phyloP scores from a whole-genome alignment of 2,797 vertebrate genomes.

The Jordanella pulchra region DNA sequence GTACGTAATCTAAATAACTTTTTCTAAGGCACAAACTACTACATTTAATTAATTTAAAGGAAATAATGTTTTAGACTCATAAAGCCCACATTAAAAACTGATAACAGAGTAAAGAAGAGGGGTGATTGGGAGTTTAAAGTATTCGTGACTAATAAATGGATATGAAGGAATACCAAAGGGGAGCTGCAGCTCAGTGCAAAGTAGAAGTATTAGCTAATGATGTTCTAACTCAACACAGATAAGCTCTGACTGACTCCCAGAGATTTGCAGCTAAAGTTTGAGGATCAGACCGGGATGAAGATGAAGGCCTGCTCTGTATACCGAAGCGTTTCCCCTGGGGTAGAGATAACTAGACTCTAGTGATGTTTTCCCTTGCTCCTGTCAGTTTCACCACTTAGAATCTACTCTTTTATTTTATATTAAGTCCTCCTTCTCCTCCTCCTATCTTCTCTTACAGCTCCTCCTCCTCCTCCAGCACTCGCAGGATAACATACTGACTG shows the following conservation, averaged over 20 bases:
- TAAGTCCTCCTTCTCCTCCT: slow-evolving; percentile 42
- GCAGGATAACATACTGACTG: slow-evolving; percentile 65
- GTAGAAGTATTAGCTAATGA: neutral
- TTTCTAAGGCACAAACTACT: neutral
- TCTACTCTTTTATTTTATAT: slow-evolving; percentile 21
- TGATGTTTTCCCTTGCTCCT: slow-evolving; percentile 45
- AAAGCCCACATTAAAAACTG: neutral
- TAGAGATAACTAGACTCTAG: slow-evolving; percentile 26
- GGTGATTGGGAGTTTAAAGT: neutral
- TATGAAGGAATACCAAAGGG: neutral
- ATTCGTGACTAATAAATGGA: neutral
- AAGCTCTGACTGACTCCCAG: slow-evolving; percentile 20
- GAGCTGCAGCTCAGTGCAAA: neutral
- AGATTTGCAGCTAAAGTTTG: slow-evolving; percentile 29
- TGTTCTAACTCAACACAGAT: slow-evolving; percentile 7
- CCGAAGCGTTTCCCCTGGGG: slow-evolving; percentile 36
- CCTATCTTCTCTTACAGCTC: slow-evolving; percentile 44
- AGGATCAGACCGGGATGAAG: slow-evolving; percentile 32
- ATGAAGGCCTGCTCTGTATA: slow-evolving; percentile 46
- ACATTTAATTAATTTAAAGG: neutral
- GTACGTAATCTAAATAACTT: no score
- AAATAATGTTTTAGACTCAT: neutral
- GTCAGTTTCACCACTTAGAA: slow-evolving; percentile 16
- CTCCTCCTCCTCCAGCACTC: slow-evolving; percentile 38
- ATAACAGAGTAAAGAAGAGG: neutral